Base-by-base conservation (phyloP, 2,888 invertebrate species). In the Cenopis cana region DNA sequence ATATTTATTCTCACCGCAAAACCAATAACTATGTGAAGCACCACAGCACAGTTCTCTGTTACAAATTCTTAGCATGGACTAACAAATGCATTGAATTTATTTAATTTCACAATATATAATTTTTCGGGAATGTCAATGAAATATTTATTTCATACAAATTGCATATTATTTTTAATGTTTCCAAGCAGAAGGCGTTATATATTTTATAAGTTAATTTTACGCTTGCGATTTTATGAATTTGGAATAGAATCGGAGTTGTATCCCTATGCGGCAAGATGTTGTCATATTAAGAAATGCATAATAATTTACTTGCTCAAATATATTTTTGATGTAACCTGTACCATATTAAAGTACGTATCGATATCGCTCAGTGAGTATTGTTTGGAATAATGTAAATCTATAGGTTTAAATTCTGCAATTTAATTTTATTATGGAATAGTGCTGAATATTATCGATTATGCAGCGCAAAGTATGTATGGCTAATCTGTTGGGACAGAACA, bases 301-400 rank as follows among this genome's bases (percentile, higher is more conserved):
- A 72, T 68, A 62, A 66, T 65, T 81, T 78, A 76, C 74, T 77
- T 78, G 78, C 78, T 78, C 78, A 78, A 78, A 74, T 74, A 75
- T 71, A 72, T 73, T 69, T 75, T 75, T 69, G 60, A 74, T 75
- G 54, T 61, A 52, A 60, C 55, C 33, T 64, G 66, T 74, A 70
- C 46, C 46, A 70, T 56, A 60, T 41, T 29, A 60, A 60, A 54
- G 64, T 75, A 72, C 73, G 49, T 74, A 60, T 38, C 17, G 46
- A 29, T 60, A 57, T 73, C 75, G 77, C 76, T 78, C 76, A 77
- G 74, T 70, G 65, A 59, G 57, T 69, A 65, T 65, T 65, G 57
- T 69, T 57, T 65, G 18, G 52, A 14, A 52, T 50, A 12, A 38
- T 24, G 12, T 52, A 29, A 38, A 11, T 50, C 38, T 64, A 4